Evolutionary conservation across 2,797 vertebrate species (phyloP).

Genomic region (Cossypha dichroa): DNA sequence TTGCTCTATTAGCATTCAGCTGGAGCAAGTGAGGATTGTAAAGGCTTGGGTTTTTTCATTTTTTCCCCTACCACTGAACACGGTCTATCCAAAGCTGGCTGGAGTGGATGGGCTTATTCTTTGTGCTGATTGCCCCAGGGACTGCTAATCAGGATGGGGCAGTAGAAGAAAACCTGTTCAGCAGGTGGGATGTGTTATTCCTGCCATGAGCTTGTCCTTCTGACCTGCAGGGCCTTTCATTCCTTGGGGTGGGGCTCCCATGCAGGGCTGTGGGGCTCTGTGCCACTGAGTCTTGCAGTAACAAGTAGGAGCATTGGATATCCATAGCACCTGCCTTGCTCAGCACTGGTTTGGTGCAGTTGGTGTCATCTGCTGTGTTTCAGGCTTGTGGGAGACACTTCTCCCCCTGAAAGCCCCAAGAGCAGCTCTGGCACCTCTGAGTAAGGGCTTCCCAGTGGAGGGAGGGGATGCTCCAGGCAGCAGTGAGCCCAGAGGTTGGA

Average conservation of each 20-base stretch:
- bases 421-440: not conserved
- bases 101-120: not conserved
- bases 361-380: not conserved
- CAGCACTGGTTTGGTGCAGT: not conserved
- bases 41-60: not conserved
- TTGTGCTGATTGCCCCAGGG: not conserved
- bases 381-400: not conserved
- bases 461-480: not conserved
- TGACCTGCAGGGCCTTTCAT: not conserved
- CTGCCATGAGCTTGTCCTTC: not conserved
- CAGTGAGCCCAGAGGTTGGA: not conserved
- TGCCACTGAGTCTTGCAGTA: not conserved
- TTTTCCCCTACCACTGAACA: not conserved
- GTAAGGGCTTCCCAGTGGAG: not conserved
- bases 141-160: not conserved
- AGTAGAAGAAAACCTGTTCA: not conserved
- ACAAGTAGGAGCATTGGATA: not conserved
- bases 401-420: not conserved
- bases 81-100: not conserved
- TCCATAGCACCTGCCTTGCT: not conserved
- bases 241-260: not conserved
- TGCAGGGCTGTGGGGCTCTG: not conserved
- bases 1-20: slow-evolving; percentile 46
- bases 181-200: not conserved
- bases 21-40: not conserved